phyloP scores from a whole-genome alignment of 1,140 invertebrate genomes.

The Bombus polaris region DNA sequence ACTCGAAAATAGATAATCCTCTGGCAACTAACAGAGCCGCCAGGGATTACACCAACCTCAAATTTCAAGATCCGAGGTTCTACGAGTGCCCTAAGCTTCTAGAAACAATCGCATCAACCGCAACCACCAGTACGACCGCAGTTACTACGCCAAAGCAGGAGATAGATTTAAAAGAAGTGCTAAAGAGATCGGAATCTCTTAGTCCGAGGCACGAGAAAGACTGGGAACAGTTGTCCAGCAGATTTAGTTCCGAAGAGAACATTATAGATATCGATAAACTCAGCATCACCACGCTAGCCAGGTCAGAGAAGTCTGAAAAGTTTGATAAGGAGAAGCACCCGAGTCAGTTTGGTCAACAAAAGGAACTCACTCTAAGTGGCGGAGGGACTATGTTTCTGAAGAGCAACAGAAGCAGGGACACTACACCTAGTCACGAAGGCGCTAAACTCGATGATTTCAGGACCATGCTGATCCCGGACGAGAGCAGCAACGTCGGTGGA shows the following conservation, averaged over 20 bases:
- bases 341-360: conserved; percentile 72
- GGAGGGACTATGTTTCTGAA: conserved; percentile 89
- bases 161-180: conserved; percentile 72
- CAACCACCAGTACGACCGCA: not conserved
- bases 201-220: conserved; percentile 79
- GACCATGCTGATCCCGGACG: conserved; percentile 54
- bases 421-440: conserved; percentile 74
- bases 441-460: conserved; percentile 73
- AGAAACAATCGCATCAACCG: conserved; percentile 18
- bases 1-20: conserved; percentile 52
- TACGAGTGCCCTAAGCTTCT: conserved; percentile 76
- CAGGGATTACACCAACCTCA: conserved; percentile 79
- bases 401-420: conserved; percentile 84
- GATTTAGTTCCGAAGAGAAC: conserved; percentile 77
- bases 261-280: conserved; percentile 85
- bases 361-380: conserved; percentile 81
- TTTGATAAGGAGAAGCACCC: conserved; percentile 76
- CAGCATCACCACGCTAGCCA: conserved; percentile 76
- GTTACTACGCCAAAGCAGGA: conserved; percentile 51
- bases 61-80: conserved; percentile 78
- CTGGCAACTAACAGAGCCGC: conserved; percentile 74
- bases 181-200: conserved; percentile 79
- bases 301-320: conserved; percentile 68
- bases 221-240: conserved; percentile 78
- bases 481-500: conserved; percentile 59